phyloP scores from a whole-genome alignment of 2,888 invertebrate species.

The Mongoloraphidia duomilia region DNA sequence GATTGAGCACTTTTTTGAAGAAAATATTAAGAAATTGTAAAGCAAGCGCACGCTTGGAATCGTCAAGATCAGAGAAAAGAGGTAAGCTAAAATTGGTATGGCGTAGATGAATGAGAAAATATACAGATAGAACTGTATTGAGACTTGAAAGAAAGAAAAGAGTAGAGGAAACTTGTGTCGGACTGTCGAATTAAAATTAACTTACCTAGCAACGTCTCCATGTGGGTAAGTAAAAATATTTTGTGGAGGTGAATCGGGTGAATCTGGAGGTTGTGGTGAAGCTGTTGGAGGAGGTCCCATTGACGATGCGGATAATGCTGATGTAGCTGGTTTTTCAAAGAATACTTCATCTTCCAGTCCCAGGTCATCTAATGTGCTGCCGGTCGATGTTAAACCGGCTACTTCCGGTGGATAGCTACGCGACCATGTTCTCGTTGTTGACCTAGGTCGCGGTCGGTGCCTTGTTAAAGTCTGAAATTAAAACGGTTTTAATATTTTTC shows the following conservation, averaged over 20 bases:
- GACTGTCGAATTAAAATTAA: not conserved
- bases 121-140: too few relatives aligned
- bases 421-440: conserved; percentile 50
- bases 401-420: conserved; percentile 51
- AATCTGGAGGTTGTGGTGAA: conserved; percentile 7
- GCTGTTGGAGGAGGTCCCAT: conserved; percentile 25
- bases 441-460: conserved; percentile 41
- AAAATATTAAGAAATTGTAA: too few relatives aligned
- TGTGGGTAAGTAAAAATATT: not conserved
- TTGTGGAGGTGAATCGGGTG: not conserved
- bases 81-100: too few relatives aligned
- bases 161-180: not conserved
- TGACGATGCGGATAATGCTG: conserved; percentile 32
- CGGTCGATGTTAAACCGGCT: conserved; percentile 1
- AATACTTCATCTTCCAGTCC: conserved; percentile 39
- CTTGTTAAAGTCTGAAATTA: conserved; percentile 39
- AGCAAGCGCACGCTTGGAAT: too few relatives aligned
- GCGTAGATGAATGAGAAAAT: too few relatives aligned
- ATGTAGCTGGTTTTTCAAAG: conserved; percentile 36
- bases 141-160: too few relatives aligned
- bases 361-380: conserved; percentile 5
- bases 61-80: too few relatives aligned
- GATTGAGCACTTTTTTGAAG: too few relatives aligned
- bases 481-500: too few relatives aligned
- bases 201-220: not conserved